phyloP scores from a whole-genome alignment of 2,888 invertebrate species.

The Nomada ruficornis region DNA sequence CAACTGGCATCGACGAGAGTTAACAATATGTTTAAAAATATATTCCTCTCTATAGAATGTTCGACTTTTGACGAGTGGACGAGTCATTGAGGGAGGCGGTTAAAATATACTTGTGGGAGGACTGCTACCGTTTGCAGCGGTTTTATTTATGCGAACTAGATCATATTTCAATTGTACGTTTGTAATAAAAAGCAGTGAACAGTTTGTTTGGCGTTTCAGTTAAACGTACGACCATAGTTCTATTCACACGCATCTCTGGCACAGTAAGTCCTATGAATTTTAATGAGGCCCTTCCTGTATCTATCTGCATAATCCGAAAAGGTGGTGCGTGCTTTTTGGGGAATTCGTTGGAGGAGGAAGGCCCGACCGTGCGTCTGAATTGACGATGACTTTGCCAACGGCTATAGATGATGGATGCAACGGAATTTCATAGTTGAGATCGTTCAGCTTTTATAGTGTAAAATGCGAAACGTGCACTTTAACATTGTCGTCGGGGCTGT shows the following conservation, averaged over 20 bases:
- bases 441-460: slow-evolving; percentile 5
- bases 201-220: no score
- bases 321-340: background rate
- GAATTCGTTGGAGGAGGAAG: background rate
- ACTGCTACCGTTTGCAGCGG: no score
- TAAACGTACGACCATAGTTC: background rate
- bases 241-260: no score
- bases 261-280: background rate
- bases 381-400: background rate
- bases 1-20: background rate
- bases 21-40: slow-evolving; percentile 21
- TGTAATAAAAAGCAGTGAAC: no score
- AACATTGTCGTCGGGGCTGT: slow-evolving; percentile 4
- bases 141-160: no score
- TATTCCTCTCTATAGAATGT: background rate
- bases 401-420: slow-evolving; percentile 2
- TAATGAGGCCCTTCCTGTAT: background rate
- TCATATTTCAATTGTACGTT: no score
- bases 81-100: background rate
- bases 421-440: slow-evolving; percentile 17
- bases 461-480: background rate
- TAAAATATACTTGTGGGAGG: background rate
- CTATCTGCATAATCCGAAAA: background rate
- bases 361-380: background rate
- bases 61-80: background rate